These are phyloP conservation scores for Benitochromis conjunctus DNA, from an alignment of 2,113 vertebrate species.

Conservation along the genomic window DNA sequence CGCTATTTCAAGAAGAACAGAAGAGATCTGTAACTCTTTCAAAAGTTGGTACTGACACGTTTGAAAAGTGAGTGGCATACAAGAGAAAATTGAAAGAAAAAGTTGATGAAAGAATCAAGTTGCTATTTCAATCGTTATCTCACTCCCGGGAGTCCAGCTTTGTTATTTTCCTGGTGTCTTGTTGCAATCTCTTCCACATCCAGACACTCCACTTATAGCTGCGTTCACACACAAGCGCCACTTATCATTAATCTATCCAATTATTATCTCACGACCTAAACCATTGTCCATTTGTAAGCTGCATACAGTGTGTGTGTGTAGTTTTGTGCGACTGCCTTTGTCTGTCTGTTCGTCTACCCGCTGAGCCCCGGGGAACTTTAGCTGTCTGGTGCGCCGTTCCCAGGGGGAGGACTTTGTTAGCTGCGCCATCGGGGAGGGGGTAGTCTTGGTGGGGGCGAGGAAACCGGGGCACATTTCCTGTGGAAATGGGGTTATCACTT, in stretches of 20 bases:
- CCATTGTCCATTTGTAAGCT: background rate
- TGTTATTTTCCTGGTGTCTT: background rate
- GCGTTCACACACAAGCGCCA: background rate
- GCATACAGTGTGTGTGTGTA: conserved; percentile 10
- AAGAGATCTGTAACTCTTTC: background rate
- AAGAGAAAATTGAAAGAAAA: background rate
- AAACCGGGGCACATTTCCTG: conserved; percentile 73
- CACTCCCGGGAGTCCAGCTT: background rate
- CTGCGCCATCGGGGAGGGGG: conserved; percentile 40
- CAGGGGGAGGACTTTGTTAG: conserved; percentile 60
- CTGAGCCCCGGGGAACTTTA: conserved; percentile 50
- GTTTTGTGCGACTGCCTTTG: conserved; percentile 19
- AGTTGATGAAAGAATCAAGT: conserved; percentile 10
- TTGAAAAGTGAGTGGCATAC: background rate
- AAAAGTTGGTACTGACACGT: background rate
- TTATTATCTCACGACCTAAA: conserved; percentile 16
- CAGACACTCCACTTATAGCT: background rate
- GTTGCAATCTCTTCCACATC: background rate
- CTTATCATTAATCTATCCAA: conserved; percentile 37
- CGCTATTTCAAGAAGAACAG: background rate
- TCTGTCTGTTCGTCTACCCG: conserved; percentile 46
- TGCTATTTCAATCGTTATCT: background rate
- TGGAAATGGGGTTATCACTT: conserved; percentile 78
- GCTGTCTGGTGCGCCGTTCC: conserved; percentile 65
- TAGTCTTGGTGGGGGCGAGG: conserved; percentile 25